Base-by-base conservation (phyloP, 2,888 invertebrate species). In the Pseudanteris insignis region DNA sequence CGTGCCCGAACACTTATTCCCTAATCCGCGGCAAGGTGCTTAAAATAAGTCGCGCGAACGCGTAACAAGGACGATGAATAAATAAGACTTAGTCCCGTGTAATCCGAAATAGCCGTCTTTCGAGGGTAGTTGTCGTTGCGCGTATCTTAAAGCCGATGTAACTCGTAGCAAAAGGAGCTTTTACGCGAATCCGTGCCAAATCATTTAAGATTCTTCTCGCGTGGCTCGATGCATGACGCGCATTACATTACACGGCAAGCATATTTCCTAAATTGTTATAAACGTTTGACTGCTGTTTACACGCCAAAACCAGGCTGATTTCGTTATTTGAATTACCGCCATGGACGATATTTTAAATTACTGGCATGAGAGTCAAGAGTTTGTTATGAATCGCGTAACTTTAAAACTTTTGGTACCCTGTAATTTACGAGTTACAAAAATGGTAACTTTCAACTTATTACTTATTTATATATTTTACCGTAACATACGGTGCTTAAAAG, bases 11-110 rank as follows among this genome's bases (percentile, higher is more conserved):
- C 36, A 21, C 48, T 64, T 63, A 61, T 50, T 54, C 65, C 40
- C 58, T 60, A 64, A 67, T 59, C 62, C 60, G 41, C 33, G 28
- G 44, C 29, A 53, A 43, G 29, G 48, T 30, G 38, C 30, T 41
- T 43, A 15, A 54, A 43, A 43, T 44, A 25, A 26, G 12, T 32
- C 33, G 40, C 12, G 38, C 43, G 26, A 9, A 26, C 33, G 40
- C 12, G 38, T 40, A 63, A 64, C 65, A 65, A 68, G 64, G 55
- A 63, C 67, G 55, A 67, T 62, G 64, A 69, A 67, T 68, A 68
- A 69, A 67, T 66, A 65, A 62, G 61, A 57, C 63, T 69, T 70
- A 64, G 61, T 55, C 57, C 44, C 32, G 46, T 58, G 67, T 68
- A 71, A 72, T 69, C 67, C 65, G 44, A 47, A 40, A 55, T 34